These are phyloP conservation scores for Rotaria macrura DNA, from an alignment of 2,888 invertebrate species.

Conservation along the genomic window DNA sequence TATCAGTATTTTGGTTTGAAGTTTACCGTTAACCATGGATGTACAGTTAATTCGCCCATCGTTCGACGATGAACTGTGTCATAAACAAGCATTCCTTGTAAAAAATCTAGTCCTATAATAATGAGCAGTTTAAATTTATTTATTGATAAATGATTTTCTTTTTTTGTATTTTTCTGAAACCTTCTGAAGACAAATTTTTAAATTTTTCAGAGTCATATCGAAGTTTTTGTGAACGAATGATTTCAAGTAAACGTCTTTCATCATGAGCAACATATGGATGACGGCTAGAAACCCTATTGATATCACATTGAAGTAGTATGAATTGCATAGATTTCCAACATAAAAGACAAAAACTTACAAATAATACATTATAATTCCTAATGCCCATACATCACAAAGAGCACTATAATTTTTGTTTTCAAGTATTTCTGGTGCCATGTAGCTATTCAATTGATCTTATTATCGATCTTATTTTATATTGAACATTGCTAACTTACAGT, in stretches of 20 bases:
- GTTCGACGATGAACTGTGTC: slow-evolving; percentile 54
- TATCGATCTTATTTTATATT: not conserved
- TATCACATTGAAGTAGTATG: too few relatives aligned
- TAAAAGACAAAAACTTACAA: slow-evolving; percentile 42
- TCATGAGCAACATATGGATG: slow-evolving; percentile 43
- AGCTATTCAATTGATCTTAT: not conserved
- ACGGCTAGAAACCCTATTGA: slow-evolving; percentile 40
- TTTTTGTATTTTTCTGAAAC: not conserved
- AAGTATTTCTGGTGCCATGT: slow-evolving; percentile 56
- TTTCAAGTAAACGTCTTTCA: slow-evolving; percentile 41
- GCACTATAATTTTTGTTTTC: slow-evolving; percentile 55
- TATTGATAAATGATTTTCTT: not conserved
- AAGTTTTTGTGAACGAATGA: slow-evolving; percentile 42
- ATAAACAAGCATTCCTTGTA: slow-evolving; percentile 14
- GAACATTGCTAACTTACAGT: slow-evolving; percentile 53
- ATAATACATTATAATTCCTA: slow-evolving; percentile 55
- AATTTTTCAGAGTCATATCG: slow-evolving; percentile 36
- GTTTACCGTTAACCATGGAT: slow-evolving; percentile 46
- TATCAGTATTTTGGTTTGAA: too few relatives aligned
- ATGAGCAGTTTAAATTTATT: not conserved
- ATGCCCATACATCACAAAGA: slow-evolving; percentile 57
- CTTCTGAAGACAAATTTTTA: slow-evolving; percentile 26
- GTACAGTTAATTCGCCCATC: slow-evolving; percentile 53
- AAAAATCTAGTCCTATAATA: not conserved
- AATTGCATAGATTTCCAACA: too few relatives aligned